Base-by-base conservation (phyloP, 2,888 invertebrate genomes). In the Azorinus chamasolen region DNA sequence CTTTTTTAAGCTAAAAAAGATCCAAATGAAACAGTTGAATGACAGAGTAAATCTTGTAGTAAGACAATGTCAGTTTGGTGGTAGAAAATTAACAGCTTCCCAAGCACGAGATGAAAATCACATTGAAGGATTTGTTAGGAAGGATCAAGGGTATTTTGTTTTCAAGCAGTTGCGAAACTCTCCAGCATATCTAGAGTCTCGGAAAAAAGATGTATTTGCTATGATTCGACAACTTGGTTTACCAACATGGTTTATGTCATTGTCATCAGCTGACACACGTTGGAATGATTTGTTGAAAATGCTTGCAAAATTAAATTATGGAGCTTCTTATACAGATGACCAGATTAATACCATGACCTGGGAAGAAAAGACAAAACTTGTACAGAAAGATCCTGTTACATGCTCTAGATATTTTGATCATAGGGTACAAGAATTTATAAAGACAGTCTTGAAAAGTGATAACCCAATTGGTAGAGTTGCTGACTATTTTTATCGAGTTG, bases 71-170 rank as follows among this genome's bases (percentile, higher is more conserved):
- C 64, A 83, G 57, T n/a, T 45, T 45, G 45, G 55, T 16, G 39
- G 39, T 24, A 69, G 63, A n/a, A 48, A 50, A 20, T 27, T 76
- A 6, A 82, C 78, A 45, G 82, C 73, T 48, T 64, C 32, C 5
- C 46, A 76, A 27, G 53, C 39, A 20, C 58, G 50, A 58, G 18
- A 76, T 63, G 1, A 48, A 14, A 20, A 62, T 37, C 39, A 16
- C 18, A 32, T 50, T 18, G 63, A 74, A 39, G 39, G 58, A 16
- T 89, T 81, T 51, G 74, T 75, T 0, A 57, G 92, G 51, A 83
- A 89, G 84, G 88, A 87, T 58, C 83, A 88, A 57, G 87, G 89
- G 61, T 91, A 92, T 63, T 89, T 89, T 78, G 92, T 88, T 25
- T 83, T 80, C 27, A 50, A 59, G 43, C 61, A 59, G n/a, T 43